Base-by-base conservation (phyloP, 30 jellyfish, hydroid and myxozoan genomes). In the Aurelia aurita complex sp. Pacific region DNA sequence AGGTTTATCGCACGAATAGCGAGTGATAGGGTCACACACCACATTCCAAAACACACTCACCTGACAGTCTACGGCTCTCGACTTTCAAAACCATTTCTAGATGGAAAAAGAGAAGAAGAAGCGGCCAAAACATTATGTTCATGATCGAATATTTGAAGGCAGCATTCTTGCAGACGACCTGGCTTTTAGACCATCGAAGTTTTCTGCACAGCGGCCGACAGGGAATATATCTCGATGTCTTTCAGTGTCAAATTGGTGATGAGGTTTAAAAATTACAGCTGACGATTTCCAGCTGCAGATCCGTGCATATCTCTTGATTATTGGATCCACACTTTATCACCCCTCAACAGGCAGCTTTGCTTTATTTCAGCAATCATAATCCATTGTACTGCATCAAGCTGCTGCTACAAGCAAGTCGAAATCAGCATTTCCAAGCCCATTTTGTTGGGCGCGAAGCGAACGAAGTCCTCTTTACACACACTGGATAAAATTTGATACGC, bases 191-290 rank as follows among this genome's bases (percentile, higher is more conserved):
- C 9, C 60, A 32, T 16, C 10, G 85, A 76, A 76, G 16, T 63
- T 23, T 59, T 53, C 53, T 76, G 74, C 85, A 53, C 85, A 76
- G 87, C 77, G 65, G 87, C 77, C 67, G 65, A 77, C 77, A 77
- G 77, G 42, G 87, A 53, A 60, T 35, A 59, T 67, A 77, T 57
- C 68, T 59, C 65, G 18, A 61, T 63, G 42, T 50, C 64, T 43
- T 38, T 64, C 66, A 84, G 91, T 82, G 91, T 73, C 91, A 82
- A 82, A 69, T 82, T 82, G 80, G 80, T 59, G 85, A 75, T 55
- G 83, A 68, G 63, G 64, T 71, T 70, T 23, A 75, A 46, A 72
- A 82, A 70, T 82, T 70, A 82, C 73, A 17, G 40, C 79, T 82
- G 91, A 82, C 54, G 82, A 57, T 55, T 60, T 82, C 85, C 91